Percentiles rank a stretch among this genome's conserved stretches.
Evolutionary conservation across 2,113 vertebrate species (phyloP).

Genomic region (Terrapene triunguis): DNA sequence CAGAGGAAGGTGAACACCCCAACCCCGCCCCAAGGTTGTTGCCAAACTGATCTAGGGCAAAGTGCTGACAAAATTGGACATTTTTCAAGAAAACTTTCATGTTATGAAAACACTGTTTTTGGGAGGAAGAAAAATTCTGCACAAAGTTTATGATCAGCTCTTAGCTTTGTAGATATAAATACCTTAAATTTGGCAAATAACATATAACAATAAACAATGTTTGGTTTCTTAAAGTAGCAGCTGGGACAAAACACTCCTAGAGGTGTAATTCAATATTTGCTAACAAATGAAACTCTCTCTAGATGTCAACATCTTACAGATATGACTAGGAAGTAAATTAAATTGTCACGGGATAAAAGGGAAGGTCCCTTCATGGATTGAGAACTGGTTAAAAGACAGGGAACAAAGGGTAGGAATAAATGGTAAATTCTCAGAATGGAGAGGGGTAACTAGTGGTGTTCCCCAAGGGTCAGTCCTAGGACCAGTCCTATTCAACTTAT

Average conservation of each 20-base stretch:
- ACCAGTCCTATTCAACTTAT: too few relatives aligned
- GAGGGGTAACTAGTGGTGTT: too few relatives aligned
- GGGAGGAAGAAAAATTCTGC: conserved; percentile 26
- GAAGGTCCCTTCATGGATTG: too few relatives aligned
- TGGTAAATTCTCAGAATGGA: too few relatives aligned
- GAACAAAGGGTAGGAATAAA: too few relatives aligned
- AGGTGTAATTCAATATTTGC: neutral
- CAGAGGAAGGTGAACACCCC: too few relatives aligned
- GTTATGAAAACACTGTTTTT: too few relatives aligned
- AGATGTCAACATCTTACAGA: conserved; percentile 4
- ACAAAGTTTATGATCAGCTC: conserved; percentile 26
- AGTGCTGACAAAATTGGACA: neutral
- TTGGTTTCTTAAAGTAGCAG: conserved; percentile 9
- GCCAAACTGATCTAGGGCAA: too few relatives aligned
- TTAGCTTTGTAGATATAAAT: conserved; percentile 52
- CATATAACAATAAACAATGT: conserved; percentile 14
- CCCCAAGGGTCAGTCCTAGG: too few relatives aligned
- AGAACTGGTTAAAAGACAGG: too few relatives aligned
- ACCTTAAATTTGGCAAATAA: conserved; percentile 48
- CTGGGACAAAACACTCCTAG: conserved; percentile 17
- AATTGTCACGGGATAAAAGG: too few relatives aligned
- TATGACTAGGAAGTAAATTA: neutral
- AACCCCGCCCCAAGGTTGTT: too few relatives aligned
- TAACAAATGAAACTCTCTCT: neutral
- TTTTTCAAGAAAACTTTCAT: neutral